Conservation (phyloP, 2,888 invertebrate species). For the Oxystoma pomonae region DNA sequence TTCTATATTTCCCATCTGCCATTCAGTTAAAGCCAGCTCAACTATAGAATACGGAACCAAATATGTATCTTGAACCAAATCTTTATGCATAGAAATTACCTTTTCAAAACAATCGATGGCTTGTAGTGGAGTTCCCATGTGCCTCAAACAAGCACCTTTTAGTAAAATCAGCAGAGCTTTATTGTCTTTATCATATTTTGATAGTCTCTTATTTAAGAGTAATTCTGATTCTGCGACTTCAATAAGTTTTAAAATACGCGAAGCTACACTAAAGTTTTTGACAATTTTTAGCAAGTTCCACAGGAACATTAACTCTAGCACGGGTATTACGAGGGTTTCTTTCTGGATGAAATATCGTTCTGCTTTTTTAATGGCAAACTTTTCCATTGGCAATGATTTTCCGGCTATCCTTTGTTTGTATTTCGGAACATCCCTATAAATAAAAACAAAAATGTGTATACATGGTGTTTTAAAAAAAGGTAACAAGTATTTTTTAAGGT, state of each 20-base stretch:
- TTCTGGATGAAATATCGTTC: slow-evolving; percentile 74
- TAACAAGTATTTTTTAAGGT: too few species aligned
- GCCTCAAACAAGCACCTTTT: slow-evolving; percentile 78
- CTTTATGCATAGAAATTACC: slow-evolving; percentile 61
- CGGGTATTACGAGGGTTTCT: slow-evolving; percentile 71
- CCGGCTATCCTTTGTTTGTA: slow-evolving; percentile 90
- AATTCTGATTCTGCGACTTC: slow-evolving; percentile 50
- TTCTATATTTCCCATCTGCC: slow-evolving; percentile 62
- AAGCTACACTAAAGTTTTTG: slow-evolving; percentile 61
- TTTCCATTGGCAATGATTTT: slow-evolving; percentile 95
- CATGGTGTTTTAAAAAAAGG: too few species aligned
- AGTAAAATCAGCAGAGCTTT: slow-evolving; percentile 70
- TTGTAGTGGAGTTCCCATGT: slow-evolving; percentile 71
- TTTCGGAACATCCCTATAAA: slow-evolving; percentile 67
- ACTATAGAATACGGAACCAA: slow-evolving; percentile 81
- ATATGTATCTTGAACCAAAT: slow-evolving; percentile 77
- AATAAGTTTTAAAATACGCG: slow-evolving; percentile 60
- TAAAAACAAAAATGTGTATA: too few species aligned
- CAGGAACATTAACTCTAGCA: slow-evolving; percentile 82
- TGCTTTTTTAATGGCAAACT: slow-evolving; percentile 86
- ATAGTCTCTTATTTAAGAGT: slow-evolving; percentile 38
- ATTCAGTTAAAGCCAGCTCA: slow-evolving; percentile 79
- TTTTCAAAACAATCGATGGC: slow-evolving; percentile 70
- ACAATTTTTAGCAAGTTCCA: slow-evolving; percentile 90
- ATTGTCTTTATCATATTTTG: slow-evolving; percentile 64